Percentiles rank a stretch among this genome's conserved stretches.
These are phyloP conservation scores for Apamea sordens DNA, from an alignment of 2,888 invertebrate species.

Conservation along the genomic window DNA sequence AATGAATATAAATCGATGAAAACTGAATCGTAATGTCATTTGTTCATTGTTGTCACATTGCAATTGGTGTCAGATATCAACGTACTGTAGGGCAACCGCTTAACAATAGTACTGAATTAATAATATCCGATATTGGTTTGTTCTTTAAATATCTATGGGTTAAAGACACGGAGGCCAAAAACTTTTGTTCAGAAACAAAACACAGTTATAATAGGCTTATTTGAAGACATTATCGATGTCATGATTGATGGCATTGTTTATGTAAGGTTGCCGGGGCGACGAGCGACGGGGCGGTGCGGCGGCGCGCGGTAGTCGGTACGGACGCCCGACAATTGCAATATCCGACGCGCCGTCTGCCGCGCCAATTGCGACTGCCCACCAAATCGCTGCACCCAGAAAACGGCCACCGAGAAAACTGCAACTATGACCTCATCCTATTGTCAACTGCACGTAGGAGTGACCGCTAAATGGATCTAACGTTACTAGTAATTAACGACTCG, in stretches of 20 bases:
- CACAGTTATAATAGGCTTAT: conserved; percentile 8
- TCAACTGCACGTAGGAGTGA: conserved; percentile 73
- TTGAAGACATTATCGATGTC: conserved; percentile 54
- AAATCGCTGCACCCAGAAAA: conserved; percentile 74
- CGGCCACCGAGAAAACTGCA: conserved; percentile 75
- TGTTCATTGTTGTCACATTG: conserved; percentile 58
- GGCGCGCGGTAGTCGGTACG: conserved; percentile 44
- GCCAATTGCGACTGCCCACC: conserved; percentile 77
- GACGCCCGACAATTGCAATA: conserved; percentile 80
- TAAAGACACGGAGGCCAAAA: conserved; percentile 25
- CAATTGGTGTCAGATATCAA: conserved; percentile 62
- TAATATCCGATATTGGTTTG: conserved; percentile 9
- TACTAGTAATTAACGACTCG: conserved; percentile 65
- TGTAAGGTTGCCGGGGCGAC: conserved; percentile 61
- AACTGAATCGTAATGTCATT: conserved; percentile 64
- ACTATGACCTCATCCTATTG: conserved; percentile 82
- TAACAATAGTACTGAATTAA: conserved; percentile 20
- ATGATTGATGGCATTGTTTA: conserved; percentile 63
- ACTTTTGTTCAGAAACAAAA: conserved; percentile 25
- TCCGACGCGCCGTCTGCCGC: conserved; percentile 85
- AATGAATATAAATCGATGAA: conserved; percentile 65
- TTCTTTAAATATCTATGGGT: conserved; percentile 19
- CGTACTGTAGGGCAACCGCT: conserved; percentile 22
- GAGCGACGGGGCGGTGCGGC: conserved; percentile 46
- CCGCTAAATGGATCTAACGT: conserved; percentile 69